Conservation (phyloP, 2,888 invertebrate genomes). For the Drosophila borealis region DNA sequence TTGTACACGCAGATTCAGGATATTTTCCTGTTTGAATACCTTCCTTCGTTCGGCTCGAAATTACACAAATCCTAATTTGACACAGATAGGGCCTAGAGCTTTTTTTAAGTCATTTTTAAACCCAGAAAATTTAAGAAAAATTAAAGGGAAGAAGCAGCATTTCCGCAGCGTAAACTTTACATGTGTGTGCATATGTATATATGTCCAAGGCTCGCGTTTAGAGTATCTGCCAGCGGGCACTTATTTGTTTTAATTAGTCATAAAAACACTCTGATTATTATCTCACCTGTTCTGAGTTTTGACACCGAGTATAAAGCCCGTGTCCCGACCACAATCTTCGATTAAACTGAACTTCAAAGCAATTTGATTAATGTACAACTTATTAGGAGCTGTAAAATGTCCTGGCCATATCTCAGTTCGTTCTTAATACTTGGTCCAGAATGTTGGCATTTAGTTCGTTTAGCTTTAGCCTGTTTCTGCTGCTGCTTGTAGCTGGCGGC, state of each 20-base stretch:
- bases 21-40: too few species aligned
- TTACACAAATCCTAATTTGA: too few species aligned
- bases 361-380: slow-evolving; percentile 8
- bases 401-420: slow-evolving; percentile 7
- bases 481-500: background rate
- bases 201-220: too few species aligned
- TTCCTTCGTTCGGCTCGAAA: too few species aligned
- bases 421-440: slow-evolving; percentile 3
- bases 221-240: too few species aligned
- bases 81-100: too few species aligned
- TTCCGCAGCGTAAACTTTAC: too few species aligned
- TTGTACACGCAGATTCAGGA: too few species aligned
- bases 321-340: background rate
- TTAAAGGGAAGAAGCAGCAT: too few species aligned
- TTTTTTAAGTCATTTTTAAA: too few species aligned
- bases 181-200: too few species aligned
- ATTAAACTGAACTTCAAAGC: background rate
- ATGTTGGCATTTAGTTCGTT: slow-evolving; percentile 21
- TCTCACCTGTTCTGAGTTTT: background rate
- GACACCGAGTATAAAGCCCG: background rate
- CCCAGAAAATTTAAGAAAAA: too few species aligned
- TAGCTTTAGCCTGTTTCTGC: background rate
- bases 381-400: background rate
- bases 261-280: background rate
- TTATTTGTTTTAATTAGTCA: background rate